phyloP scores from a whole-genome alignment of 2,797 vertebrate species.

The Leptoclinus maculatus region DNA sequence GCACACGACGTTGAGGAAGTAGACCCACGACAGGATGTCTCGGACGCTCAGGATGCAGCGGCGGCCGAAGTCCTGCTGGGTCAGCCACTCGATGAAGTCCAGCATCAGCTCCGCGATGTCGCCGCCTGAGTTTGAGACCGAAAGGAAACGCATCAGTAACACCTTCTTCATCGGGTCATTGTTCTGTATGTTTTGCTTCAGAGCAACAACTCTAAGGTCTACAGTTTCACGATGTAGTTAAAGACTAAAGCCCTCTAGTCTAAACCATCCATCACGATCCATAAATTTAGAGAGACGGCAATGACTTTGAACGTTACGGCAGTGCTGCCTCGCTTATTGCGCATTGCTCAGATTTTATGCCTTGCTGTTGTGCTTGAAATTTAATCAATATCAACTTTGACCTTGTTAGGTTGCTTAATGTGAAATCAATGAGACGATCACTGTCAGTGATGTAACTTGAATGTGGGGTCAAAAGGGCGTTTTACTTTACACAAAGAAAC shows the following conservation, averaged over 20 bases:
- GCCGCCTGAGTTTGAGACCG: constrained; percentile 76
- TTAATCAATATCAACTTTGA: background rate
- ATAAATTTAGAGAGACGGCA: too few relatives aligned
- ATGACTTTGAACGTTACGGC: background rate
- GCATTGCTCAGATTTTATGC: background rate
- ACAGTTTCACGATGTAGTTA: background rate
- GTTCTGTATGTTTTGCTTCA: background rate
- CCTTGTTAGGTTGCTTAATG: too few relatives aligned
- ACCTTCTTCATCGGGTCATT: background rate
- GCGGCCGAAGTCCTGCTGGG: constrained; percentile 91
- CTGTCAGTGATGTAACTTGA: too few relatives aligned
- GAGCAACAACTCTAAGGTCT: background rate
- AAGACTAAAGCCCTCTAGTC: too few relatives aligned
- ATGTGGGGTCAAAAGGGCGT: too few relatives aligned
- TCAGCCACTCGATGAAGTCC: constrained; percentile 96
- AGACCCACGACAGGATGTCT: constrained; percentile 95
- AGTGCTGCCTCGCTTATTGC: too few relatives aligned
- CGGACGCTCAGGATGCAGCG: constrained; percentile 93
- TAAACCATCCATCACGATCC: too few relatives aligned
- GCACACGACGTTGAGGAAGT: constrained; percentile 91
- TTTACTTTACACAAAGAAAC: too few relatives aligned
- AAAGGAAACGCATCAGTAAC: background rate
- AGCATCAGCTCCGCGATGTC: constrained; percentile 93
- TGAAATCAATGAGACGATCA: too few relatives aligned
- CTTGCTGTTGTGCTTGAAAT: background rate